Base-by-base conservation (phyloP, 2,797 vertebrate species). In the Rhynchotus rufescens region DNA sequence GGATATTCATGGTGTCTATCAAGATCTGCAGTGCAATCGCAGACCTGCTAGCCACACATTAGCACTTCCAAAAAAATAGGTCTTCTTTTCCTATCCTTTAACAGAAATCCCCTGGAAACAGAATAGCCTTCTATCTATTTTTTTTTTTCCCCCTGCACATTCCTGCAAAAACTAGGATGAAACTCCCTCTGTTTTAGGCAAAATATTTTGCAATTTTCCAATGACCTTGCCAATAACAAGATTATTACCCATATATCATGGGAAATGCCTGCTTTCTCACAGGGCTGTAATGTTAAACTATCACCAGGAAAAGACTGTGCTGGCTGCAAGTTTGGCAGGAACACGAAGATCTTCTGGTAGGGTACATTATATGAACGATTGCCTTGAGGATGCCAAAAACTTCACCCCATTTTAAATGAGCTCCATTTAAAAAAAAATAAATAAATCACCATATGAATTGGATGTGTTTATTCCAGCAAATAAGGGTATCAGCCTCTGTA, bases 201-300 rank as follows among this genome's bases (percentile, higher is more conserved):
- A 95, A 96, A 96, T 95, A 95, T 95, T 95, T 96, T 94, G 89
- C 91, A 96, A 95, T 94, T 96, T 97, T 97, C 96, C 96, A 89
- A 77, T 79, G 89, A 49, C 84, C 80, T 93, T 95, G 96, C 95
- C 96, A 96, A 90, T 87, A 90, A 93, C 88, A 85, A 94, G 93
- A 93, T 57, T 51, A 91, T 94, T 95, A 68, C 85, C 89, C 95
- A 91, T 96, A 95, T 90, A 95, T 96, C 95, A 92, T 95, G 95
- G 95, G 96, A 96, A 96, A 96, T 96, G 96, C 81, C 93, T 96
- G 83, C 94, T 94, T 80, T 96, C 96, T 96, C 95, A 75, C 93
- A 96, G 75, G 78, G 84, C 93, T 95, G 95, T 79, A 94, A 92
- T 30, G 82, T 82, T 95, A 80, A 93, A 12, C 93, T 91, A 84